phyloP scores from a whole-genome alignment of 2,113 vertebrate genomes.

The Scomber scombrus region DNA sequence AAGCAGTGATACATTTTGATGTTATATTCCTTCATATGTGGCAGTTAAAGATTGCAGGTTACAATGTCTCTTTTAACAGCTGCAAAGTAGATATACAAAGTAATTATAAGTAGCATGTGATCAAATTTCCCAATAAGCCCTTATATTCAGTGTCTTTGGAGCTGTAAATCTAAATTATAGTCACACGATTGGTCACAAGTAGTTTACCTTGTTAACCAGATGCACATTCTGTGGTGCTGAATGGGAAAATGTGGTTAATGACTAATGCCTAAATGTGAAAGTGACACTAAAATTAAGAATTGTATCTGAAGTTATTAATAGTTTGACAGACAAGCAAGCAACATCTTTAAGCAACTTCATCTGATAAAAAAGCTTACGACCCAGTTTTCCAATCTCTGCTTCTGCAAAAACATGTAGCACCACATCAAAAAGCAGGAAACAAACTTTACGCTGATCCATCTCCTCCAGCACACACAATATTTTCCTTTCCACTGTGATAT shows the following conservation, averaged over 20 bases:
- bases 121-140: no score
- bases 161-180: not conserved
- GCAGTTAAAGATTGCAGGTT: not conserved
- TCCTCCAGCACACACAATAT: not conserved
- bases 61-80: no score
- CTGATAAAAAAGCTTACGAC: no score
- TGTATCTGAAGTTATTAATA: no score
- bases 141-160: no score
- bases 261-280: not conserved
- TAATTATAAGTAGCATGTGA: no score
- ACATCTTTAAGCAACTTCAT: no score
- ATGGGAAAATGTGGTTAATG: not conserved
- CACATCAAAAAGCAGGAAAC: constrained; percentile 45
- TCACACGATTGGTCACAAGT: not conserved
- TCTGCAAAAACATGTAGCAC: not conserved
- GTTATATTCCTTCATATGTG: not conserved
- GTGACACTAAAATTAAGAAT: not conserved
- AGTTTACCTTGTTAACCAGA: no score
- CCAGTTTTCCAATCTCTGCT: not conserved
- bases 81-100: no score
- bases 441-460: not conserved
- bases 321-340: no score
- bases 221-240: no score
- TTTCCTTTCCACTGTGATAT: constrained; percentile 20
- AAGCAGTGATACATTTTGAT: not conserved